Evolutionary conservation across 2,113 vertebrate genomes (phyloP).

Genomic region (Canis aureus): DNA sequence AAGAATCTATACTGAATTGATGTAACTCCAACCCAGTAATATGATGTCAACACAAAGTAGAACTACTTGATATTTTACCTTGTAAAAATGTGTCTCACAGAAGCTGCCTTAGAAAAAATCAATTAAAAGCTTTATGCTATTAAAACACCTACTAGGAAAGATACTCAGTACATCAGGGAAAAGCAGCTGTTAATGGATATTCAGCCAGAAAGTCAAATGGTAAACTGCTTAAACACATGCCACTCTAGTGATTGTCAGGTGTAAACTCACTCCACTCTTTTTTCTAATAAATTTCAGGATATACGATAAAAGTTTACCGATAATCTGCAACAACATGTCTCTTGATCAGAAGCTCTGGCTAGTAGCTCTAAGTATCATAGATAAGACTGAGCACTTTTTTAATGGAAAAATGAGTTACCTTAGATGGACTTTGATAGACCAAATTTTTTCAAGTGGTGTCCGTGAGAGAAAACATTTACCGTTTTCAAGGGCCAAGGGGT

Average conservation of each 20-base stretch:
- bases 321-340: not conserved
- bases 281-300: not conserved
- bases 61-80: not conserved
- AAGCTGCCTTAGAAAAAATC: not conserved
- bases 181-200: not conserved
- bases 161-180: not conserved
- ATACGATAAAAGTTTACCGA: not conserved
- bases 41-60: not conserved
- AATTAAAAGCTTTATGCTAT: not conserved
- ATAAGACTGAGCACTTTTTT: not conserved
- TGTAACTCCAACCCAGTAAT: not conserved
- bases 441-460: not conserved
- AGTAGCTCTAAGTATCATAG: not conserved
- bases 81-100: not conserved
- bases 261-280: not conserved
- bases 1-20: not conserved
- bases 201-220: not conserved
- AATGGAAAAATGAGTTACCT: slow-evolving; percentile 10
- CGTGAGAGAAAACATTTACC: not conserved
- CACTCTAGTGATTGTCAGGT: not conserved
- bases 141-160: not conserved
- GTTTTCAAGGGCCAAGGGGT: not conserved
- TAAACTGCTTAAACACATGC: not conserved
- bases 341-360: not conserved
- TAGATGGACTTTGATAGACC: not conserved